Base-by-base conservation (phyloP, 2,113 vertebrate species). In the Gorilla gorilla region DNA sequence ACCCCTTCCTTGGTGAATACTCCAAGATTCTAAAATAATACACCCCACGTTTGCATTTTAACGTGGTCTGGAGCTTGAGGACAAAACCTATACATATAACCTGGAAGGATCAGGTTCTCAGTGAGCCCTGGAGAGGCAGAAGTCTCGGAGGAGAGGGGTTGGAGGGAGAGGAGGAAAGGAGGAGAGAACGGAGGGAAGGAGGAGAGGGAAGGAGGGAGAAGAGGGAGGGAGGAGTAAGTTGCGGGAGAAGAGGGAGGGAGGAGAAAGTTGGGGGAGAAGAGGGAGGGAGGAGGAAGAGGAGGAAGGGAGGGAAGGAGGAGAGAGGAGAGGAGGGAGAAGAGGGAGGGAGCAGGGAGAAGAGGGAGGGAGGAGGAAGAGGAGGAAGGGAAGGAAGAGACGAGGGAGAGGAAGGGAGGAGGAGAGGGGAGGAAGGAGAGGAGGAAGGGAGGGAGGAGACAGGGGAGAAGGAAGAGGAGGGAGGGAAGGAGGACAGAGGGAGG, bases 211-310 rank as follows among this genome's bases (percentile, higher is more conserved):
- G 27, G 27, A 13, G 18, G n/a, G 6, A 4, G 25, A 6, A 6
- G 55, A 11, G 45, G 45, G 40, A 0, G 2, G 70, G 73, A 17
- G 50, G 8, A 22, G 16, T 18, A 1, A 5, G 20, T n/a, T n/a
- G 3, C 0, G 32, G 11, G 20, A 13, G 25, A 17, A 55, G 52
- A 55, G 1, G 55, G 16, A 7, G 27, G n/a, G 4, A 2, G 16
- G 40, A 6, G n/a, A n/a, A n/a, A n/a, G n/a, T n/a, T n/a, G 66
- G 12, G 30, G 11, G 30, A 40, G 35, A 0, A 0, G 50, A 61
- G n/a, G 52, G 8, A 30, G 50, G 35, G 0, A 1, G 22, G 0
- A 4, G 1, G 1, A 0, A 20, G 0, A 0, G 4, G 57, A 59
- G 22, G 55, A 57, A 57, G 55, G 55, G 55, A 22, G 3, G 20